Evolutionary conservation across 2,888 invertebrate genomes (phyloP), one percentile per base, ranked within the genome.

Genomic region (Lapara coniferarum): DNA sequence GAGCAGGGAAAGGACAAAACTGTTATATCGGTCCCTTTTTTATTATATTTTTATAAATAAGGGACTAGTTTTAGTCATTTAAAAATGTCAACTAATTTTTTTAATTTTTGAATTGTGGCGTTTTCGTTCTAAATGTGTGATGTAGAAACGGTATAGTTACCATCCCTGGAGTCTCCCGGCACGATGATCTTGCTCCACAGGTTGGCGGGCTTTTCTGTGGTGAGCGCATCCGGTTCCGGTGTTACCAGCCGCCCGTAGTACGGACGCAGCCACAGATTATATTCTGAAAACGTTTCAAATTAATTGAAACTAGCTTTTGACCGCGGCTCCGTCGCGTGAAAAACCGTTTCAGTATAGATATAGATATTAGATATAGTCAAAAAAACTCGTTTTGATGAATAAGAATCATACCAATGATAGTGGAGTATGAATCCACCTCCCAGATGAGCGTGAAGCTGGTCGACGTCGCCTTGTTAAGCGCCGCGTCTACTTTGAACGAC

Each of bases 381-480:
- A 37, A 37, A 3, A 37, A 4, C 37, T 37, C 37, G n/a, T 37
- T 37, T 3, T 37, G 16, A 19, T 30, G 46, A 70, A 55, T 67
- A 67, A 57, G 19, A 66, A 68, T 56, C 30, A 13, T 95, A 90
- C 97, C 97, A 77, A 96, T 96, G 67, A 97, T 96, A 0, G 96
- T 95, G 51, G 96, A 96, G 85, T 97, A 96, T 69, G 97, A 97
- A 82, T 97, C 97, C 0, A 97, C 97, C 82, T 97, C 97, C 97
- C 97, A 98, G 68, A 97, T 95, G 3, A 98, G 92, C 8, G 95
- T 96, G 82, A 96, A 97, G 44, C 95, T 95, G 69, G 85, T 95
- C 66, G 92, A 81, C 0, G 87, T 94, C 2, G 86, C 89, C 68
- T 87, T 93, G 79, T 92, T 94, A 73, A 89, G 84, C 51, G 82